Evolutionary conservation across 2,113 vertebrate genomes (phyloP).

Genomic region (Patagioenas fasciata): DNA sequence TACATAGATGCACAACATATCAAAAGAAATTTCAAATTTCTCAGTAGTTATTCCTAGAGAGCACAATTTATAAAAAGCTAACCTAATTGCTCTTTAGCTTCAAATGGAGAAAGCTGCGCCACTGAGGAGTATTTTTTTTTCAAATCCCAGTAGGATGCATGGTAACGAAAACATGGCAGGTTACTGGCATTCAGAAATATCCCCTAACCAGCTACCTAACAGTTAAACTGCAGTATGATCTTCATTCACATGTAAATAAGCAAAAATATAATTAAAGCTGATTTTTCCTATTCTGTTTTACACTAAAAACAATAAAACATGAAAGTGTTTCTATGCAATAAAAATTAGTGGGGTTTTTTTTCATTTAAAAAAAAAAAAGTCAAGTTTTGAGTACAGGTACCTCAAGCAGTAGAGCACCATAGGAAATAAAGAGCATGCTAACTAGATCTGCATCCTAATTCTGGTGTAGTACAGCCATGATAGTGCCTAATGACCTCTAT

Average conservation of each 20-base stretch:
- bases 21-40: neutral
- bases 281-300: neutral
- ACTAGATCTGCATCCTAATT: neutral
- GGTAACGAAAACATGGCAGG: neutral
- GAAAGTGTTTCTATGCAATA: neutral
- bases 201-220: neutral
- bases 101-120: neutral
- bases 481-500: neutral
- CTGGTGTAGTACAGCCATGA: neutral
- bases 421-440: neutral
- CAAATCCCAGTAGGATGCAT: neutral
- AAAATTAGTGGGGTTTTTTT: neutral
- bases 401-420: rapidly evolving
- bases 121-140: neutral
- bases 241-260: neutral
- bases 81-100: neutral
- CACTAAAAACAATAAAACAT: neutral
- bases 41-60: neutral
- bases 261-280: neutral
- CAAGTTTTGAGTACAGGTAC: neutral
- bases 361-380: neutral
- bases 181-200: neutral
- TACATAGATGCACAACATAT: rapidly evolving
- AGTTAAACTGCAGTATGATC: neutral
- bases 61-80: neutral